phyloP scores from a whole-genome alignment of 2,888 invertebrate genomes.

The Ametastegia equiseti region DNA sequence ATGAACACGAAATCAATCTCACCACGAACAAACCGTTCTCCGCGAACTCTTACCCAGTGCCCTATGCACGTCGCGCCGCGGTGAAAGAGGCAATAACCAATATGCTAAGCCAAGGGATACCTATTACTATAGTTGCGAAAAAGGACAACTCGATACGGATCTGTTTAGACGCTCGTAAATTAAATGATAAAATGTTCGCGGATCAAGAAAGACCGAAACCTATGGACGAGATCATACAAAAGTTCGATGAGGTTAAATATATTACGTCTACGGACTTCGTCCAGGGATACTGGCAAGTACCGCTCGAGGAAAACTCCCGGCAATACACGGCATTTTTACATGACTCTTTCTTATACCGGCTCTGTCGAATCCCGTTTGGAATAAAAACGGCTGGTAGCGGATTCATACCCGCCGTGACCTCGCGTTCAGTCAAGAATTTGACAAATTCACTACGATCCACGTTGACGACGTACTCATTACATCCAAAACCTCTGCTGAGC shows the following conservation, averaged over 20 bases:
- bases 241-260: slow-evolving; percentile 52
- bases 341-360: neutral
- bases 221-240: slow-evolving; percentile 51
- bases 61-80: neutral
- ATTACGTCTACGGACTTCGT: slow-evolving; percentile 54
- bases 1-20: neutral
- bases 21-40: neutral
- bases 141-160: slow-evolving; percentile 61
- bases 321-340: neutral
- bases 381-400: slow-evolving; percentile 7
- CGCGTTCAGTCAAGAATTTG: slow-evolving; percentile 33
- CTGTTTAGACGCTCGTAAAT: slow-evolving; percentile 61
- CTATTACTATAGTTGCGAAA: slow-evolving; percentile 60
- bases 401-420: slow-evolving; percentile 15
- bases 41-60: neutral
- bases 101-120: slow-evolving; percentile 61
- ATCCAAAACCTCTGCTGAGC: neutral
- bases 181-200: slow-evolving; percentile 59
- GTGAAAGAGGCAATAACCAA: slow-evolving; percentile 52
- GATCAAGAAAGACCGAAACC: slow-evolving; percentile 56
- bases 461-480: slow-evolving; percentile 41
- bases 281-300: slow-evolving; percentile 56
- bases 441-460: slow-evolving; percentile 13
- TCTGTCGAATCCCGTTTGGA: neutral
- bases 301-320: neutral